Evolutionary conservation across 2,113 vertebrate genomes (phyloP).

Genomic region (Ailuropoda melanoleuca): DNA sequence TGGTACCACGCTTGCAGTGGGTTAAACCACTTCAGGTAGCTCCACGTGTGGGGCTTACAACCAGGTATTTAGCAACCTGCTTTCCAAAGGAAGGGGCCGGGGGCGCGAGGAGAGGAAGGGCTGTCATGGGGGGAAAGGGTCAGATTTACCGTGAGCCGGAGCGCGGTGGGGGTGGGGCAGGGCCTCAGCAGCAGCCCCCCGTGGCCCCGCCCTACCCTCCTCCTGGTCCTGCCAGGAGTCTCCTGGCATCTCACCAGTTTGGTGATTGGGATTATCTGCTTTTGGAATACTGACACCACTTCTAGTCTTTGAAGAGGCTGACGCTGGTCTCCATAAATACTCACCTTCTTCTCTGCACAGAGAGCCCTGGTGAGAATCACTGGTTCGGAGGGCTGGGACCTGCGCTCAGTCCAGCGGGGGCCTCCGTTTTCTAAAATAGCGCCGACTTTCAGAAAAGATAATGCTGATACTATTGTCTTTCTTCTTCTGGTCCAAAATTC

Average conservation of each 20-base stretch:
- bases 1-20: conserved; percentile 86
- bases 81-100: not conserved
- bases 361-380: not conserved
- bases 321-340: not conserved
- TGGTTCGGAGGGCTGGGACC: not conserved
- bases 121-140: not conserved
- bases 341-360: not conserved
- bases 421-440: not conserved
- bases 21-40: conserved; percentile 84
- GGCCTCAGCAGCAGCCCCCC: not conserved
- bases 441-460: not conserved
- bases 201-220: not conserved
- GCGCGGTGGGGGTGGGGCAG: not conserved
- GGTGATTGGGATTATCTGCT: not conserved
- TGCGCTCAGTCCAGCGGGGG: not conserved
- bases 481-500: not conserved
- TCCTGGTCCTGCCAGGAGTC: not conserved
- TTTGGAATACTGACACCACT: not conserved
- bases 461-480: not conserved
- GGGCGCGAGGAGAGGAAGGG: not conserved
- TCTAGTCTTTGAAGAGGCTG: not conserved
- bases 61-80: conserved; percentile 78
- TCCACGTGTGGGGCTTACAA: conserved; percentile 74
- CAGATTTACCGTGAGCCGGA: not conserved
- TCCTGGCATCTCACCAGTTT: not conserved